Percentiles rank a stretch among this genome's conserved stretches.
Conservation (phyloP, 2,888 invertebrate genomes). For the Lacanobia oleracea region DNA sequence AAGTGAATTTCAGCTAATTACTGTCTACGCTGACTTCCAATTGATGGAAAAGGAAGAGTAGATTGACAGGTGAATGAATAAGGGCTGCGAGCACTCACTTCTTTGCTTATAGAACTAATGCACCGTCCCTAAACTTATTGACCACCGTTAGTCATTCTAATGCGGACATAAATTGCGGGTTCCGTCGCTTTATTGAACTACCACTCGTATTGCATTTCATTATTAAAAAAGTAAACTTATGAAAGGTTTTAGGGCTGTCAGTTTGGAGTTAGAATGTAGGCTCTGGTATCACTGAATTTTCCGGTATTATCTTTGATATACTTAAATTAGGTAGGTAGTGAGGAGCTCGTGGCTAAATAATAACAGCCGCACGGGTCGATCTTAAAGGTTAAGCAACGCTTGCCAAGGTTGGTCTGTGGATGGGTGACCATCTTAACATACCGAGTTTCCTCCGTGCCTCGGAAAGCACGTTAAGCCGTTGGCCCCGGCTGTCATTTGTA, state of each 20-base stretch:
- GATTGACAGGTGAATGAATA: slow-evolving; percentile 62
- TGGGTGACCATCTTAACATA: too few relatives aligned
- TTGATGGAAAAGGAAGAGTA: slow-evolving; percentile 38
- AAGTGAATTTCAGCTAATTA: slow-evolving; percentile 44
- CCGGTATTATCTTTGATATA: not conserved
- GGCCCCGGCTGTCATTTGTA: too few relatives aligned
- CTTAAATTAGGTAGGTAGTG: too few relatives aligned
- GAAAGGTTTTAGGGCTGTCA: slow-evolving; percentile 71
- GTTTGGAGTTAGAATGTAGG: not conserved
- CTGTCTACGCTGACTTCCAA: slow-evolving; percentile 8
- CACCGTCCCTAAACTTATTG: slow-evolving; percentile 79
- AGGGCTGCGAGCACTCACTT: slow-evolving; percentile 48
- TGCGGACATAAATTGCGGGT: slow-evolving; percentile 83
- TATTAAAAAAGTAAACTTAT: slow-evolving; percentile 84
- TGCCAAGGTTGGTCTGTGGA: too few relatives aligned
- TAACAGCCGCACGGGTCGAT: too few relatives aligned
- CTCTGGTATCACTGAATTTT: not conserved
- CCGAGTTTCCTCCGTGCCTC: too few relatives aligned
- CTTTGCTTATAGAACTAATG: slow-evolving; percentile 71
- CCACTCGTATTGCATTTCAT: slow-evolving; percentile 84
- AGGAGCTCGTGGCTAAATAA: too few relatives aligned
- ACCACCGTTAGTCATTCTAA: slow-evolving; percentile 85
- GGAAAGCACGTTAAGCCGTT: too few relatives aligned
- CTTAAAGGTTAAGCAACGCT: too few relatives aligned
- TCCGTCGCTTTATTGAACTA: slow-evolving; percentile 81